phyloP scores from a whole-genome alignment of 2,888 invertebrate genomes.

The Thecocarcelia acutangulata region DNA sequence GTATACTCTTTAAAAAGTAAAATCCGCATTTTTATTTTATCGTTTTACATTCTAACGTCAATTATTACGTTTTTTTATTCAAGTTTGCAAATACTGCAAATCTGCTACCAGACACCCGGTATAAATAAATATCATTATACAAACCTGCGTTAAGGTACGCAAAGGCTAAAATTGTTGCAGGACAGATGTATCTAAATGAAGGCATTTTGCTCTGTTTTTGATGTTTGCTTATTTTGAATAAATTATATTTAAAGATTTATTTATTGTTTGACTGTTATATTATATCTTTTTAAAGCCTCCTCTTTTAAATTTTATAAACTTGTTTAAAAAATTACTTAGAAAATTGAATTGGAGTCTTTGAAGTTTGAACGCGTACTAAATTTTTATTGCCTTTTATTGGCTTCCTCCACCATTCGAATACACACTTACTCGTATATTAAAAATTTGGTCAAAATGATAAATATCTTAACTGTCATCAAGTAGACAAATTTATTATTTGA shows the following conservation, averaged over 20 bases:
- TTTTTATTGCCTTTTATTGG: too few species aligned
- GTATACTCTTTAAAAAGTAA: too few species aligned
- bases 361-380: conserved; percentile 66
- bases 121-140: conserved; percentile 62
- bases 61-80: too few species aligned
- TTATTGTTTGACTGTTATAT: background rate
- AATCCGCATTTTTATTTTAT: too few species aligned
- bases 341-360: conserved; percentile 55
- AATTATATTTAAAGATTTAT: background rate
- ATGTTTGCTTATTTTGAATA: conserved; percentile 9
- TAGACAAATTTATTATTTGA: too few species aligned
- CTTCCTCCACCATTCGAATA: too few species aligned
- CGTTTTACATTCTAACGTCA: too few species aligned
- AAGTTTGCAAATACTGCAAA: too few species aligned
- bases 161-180: conserved; percentile 70
- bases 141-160: conserved; percentile 75
- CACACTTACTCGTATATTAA: too few species aligned
- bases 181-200: conserved; percentile 70
- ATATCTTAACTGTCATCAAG: too few species aligned
- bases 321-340: background rate
- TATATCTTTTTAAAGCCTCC: background rate
- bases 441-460: too few species aligned
- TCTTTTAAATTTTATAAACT: background rate
- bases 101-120: too few species aligned
- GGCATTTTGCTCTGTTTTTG: conserved; percentile 36